Base-by-base conservation (phyloP, 2,113 vertebrate species). In the Ceratotherium simum region DNA sequence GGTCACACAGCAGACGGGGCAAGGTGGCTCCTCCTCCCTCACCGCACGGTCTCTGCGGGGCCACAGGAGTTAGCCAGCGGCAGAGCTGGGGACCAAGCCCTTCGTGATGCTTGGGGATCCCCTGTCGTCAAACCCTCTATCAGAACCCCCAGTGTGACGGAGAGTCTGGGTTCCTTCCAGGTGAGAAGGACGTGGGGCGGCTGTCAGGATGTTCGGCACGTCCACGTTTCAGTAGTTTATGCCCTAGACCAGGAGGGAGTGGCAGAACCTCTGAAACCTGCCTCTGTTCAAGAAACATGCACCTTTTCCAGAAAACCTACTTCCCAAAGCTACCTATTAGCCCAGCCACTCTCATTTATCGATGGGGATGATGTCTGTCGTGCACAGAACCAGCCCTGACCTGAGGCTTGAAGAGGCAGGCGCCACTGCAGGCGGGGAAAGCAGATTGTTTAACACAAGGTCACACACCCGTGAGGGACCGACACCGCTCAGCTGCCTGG, bases 181-280 rank as follows among this genome's bases (percentile, higher is more conserved):
- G 39, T 0, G 0, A n/a, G 93, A 33, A 6, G 72, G 46, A 14
- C 0, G 5, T 0, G 1, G 48, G 67, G 36, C 0, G 1, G 46
- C 2, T 3, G 14, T 25, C n/a, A 7, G 42, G 14, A 3, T 6
- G 5, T 11, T 1, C 3, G 18, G 18, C 3, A 36, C 2, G 6
- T 10, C 16, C 36, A 54, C 10, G 0, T 8, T 0, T 29, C 6
- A 10, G 21, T 0, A 36, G 54, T 8, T 8, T 14, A 18, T 8
- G 9, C 64, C 33, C 3, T 54, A 14, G 33, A 17, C 21, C 31
- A 4, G 0, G 1, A 64, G 20, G 54, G 42, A 39, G 1, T 0
- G 36, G 39, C 1, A 39, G 36, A 64, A 10, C 25, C 25, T 75
- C 10, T 56, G 5, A 12, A 7, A 36, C 9, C 90, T 6, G 39